phyloP scores from a whole-genome alignment of 2,113 vertebrate genomes.

The Gasterosteus nipponicus region DNA sequence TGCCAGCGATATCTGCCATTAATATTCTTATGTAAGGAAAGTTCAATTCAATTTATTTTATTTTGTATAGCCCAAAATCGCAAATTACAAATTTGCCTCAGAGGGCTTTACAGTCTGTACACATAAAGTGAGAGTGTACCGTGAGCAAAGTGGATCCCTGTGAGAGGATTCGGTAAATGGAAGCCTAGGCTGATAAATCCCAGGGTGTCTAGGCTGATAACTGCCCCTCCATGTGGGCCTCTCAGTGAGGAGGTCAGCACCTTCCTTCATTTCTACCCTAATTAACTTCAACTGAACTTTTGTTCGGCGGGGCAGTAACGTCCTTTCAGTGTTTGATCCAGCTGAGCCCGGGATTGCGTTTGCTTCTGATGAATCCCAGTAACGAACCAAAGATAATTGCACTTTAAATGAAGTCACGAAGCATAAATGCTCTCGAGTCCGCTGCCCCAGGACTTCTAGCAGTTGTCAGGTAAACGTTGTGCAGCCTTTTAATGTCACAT shows the following conservation, averaged over 20 bases:
- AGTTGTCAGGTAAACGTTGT: not conserved
- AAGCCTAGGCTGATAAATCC: constrained; percentile 31
- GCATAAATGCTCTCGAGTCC: not conserved
- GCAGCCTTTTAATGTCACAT: not conserved
- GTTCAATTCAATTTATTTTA: too few species aligned
- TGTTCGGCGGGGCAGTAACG: not conserved
- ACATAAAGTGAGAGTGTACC: constrained; percentile 49
- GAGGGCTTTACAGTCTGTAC: not conserved
- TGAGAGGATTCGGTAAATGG: constrained; percentile 50
- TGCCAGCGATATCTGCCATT: constrained; percentile 5
- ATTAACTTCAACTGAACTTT: constrained; percentile 46
- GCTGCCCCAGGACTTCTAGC: not conserved
- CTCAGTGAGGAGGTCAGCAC: constrained; percentile 31
- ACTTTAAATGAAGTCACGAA: not conserved
- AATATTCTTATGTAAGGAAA: constrained; percentile 1
- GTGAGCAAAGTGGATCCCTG: constrained; percentile 52
- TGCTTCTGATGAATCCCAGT: not conserved
- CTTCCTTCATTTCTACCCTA: constrained; percentile 6
- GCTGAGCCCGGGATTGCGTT: not conserved
- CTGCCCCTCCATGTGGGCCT: constrained; percentile 35
- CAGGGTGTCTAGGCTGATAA: constrained; percentile 27
- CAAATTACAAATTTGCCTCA: too few species aligned
- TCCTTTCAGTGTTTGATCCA: not conserved
- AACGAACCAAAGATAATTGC: constrained; percentile 1
- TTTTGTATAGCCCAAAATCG: too few species aligned